Base-by-base conservation (phyloP, 2,113 vertebrate species). In the Neotoma lepida region DNA sequence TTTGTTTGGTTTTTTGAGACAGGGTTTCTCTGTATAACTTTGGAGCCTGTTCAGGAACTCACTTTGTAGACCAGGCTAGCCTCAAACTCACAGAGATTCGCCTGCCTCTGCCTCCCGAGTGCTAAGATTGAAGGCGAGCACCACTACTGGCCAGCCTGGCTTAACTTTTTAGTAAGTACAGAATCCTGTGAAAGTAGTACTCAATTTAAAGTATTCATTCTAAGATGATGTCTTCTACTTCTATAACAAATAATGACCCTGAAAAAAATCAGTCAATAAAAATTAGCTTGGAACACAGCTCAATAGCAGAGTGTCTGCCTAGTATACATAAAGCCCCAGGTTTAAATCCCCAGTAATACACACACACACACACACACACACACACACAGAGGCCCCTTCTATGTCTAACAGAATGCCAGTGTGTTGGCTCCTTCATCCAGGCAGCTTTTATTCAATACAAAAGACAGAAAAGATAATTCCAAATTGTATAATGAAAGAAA, bases 241-340 rank as follows among this genome's bases (percentile, higher is more conserved):
- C 39, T 84, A 20, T 64, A 73, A 49, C 90, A 91, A 91, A 91
- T 39, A 58, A n/a, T 74, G 87, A 74, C n/a, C n/a, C n/a, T 28
- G 10, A 54, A 56, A 56, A 80, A 54, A 77, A 73, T 14, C 15
- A 73, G 70, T 41, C n/a, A 22, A n/a, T 73, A 39, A 73, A 71
- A 44, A 44, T 20, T 71, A 44, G 22, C 17, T 73, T 33, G 39
- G 20, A 22, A 41, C 22, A 41, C 71, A 24, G 39, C 18, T 24
- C 39, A 41, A 10, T 44, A 73, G 39, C 41, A 74, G 39, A 74
- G 39, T 74, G 10, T 33, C 22, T 74, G 39, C 22, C 39, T 74
- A 74, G 39, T 39, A 71, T 1, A 71, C n/a, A n/a, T 71, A 71
- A 39, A 68, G 66, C 33, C 33, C 30, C 15, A 18, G 7, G n/a